A percentile compares a stretch with the other conserved stretches of the same genome.
phyloP scores from a whole-genome alignment of 2,113 vertebrate species.

The Uria lomvia region DNA sequence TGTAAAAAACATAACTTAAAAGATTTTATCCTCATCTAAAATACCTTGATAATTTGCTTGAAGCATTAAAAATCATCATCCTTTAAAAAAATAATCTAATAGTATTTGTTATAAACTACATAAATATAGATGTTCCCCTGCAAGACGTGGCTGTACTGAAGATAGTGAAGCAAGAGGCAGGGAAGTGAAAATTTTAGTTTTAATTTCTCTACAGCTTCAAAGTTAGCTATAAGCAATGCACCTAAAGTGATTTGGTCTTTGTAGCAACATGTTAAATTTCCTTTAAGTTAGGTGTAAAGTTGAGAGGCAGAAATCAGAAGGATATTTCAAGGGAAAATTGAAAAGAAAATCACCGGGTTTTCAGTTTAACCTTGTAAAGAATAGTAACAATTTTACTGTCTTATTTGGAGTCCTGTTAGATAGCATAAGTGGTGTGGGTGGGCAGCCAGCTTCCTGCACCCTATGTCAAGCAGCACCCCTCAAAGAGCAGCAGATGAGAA shows the following conservation, averaged over 20 bases:
- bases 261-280: not conserved
- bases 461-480: accelerated
- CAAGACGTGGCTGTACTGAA: not conserved
- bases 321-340: not conserved
- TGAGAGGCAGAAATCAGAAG: not conserved
- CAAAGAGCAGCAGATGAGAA: not conserved
- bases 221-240: not conserved
- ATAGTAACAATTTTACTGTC: not conserved
- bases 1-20: not conserved
- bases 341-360: not conserved
- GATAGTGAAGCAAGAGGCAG: not conserved
- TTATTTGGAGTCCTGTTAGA: not conserved
- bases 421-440: too few relatives aligned
- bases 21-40: not conserved
- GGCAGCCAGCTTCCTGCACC: not conserved
- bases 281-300: not conserved
- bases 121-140: not conserved
- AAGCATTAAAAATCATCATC: not conserved
- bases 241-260: not conserved
- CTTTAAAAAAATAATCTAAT: not conserved
- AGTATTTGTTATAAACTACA: not conserved
- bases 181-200: not conserved
- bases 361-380: not conserved
- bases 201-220: not conserved
- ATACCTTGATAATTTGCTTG: not conserved